Conservation (phyloP, 2,888 invertebrate species). For the Tenthredo notha region DNA sequence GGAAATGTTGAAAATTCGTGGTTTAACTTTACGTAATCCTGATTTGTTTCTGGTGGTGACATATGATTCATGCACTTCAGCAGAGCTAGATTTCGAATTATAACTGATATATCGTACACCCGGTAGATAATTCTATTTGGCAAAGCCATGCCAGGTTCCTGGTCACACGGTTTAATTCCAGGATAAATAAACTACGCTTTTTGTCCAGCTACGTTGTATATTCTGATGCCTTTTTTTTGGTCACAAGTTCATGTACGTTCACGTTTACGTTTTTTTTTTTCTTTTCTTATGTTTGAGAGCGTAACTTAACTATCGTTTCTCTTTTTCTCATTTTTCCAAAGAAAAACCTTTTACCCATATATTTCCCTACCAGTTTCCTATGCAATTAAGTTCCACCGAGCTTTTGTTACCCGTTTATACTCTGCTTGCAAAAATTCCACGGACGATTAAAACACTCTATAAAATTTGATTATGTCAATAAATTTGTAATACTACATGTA, state of each 20-base stretch:
- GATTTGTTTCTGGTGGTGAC: too few relatives aligned
- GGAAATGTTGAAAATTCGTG: not conserved
- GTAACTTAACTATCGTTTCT: not conserved
- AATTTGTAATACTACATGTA: not conserved
- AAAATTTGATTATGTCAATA: not conserved
- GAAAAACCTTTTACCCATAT: not conserved
- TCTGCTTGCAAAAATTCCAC: not conserved
- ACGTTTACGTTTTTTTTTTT: not conserved
- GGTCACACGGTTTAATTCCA: slow-evolving; percentile 13
- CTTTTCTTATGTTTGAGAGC: not conserved
- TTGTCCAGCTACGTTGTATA: not conserved
- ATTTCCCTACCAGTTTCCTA: not conserved
- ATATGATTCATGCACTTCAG: not conserved
- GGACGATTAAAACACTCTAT: not conserved
- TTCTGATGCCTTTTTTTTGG: not conserved
- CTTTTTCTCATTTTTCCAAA: not conserved
- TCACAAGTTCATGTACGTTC: not conserved
- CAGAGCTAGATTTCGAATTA: not conserved
- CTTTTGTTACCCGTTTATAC: not conserved
- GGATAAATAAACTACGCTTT: slow-evolving; percentile 15
- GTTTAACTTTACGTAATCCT: not conserved
- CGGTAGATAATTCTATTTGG: not conserved
- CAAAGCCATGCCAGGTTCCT: slow-evolving; percentile 13
- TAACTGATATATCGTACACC: not conserved
- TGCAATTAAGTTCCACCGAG: not conserved